Percentiles rank a stretch among this genome's conserved stretches.
phyloP scores from a whole-genome alignment of 2,113 vertebrate genomes.

The Micromys minutus region DNA sequence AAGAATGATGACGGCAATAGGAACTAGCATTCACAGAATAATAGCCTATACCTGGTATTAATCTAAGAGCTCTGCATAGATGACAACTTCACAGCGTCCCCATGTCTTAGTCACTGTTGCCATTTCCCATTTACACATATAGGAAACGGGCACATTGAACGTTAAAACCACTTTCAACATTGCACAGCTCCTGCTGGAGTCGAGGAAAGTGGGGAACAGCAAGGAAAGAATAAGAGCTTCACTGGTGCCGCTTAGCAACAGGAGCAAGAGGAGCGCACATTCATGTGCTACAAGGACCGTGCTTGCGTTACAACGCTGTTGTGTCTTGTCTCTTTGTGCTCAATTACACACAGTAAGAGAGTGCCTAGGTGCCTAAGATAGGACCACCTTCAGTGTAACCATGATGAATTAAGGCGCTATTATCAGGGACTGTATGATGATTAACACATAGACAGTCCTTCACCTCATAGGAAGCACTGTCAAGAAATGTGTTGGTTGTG shows the following conservation, averaged over 20 bases:
- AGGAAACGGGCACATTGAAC: not conserved
- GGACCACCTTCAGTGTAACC: not conserved
- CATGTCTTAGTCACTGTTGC: not conserved
- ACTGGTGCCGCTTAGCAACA: not conserved
- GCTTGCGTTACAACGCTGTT: not conserved
- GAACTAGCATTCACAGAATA: not conserved
- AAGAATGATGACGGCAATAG: not conserved
- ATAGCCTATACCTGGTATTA: not conserved
- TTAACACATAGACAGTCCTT: not conserved
- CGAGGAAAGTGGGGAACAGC: not conserved
- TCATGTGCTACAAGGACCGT: not conserved
- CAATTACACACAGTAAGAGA: conserved; percentile 1
- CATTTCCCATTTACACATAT: not conserved
- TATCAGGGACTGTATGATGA: not conserved
- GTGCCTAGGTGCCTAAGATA: not conserved
- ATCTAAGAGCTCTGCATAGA: conserved; percentile 1
- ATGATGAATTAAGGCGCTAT: not conserved
- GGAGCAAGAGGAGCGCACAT: not conserved
- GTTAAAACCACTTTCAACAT: conserved; percentile 3
- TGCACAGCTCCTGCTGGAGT: not conserved
- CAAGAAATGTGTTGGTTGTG: not conserved
- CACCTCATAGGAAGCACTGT: not conserved
- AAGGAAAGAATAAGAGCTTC: not conserved
- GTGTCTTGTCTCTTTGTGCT: not conserved
- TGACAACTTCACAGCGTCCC: not conserved